Evolutionary conservation across 2,113 vertebrate species (phyloP).

Genomic region (Eclectus roratus): DNA sequence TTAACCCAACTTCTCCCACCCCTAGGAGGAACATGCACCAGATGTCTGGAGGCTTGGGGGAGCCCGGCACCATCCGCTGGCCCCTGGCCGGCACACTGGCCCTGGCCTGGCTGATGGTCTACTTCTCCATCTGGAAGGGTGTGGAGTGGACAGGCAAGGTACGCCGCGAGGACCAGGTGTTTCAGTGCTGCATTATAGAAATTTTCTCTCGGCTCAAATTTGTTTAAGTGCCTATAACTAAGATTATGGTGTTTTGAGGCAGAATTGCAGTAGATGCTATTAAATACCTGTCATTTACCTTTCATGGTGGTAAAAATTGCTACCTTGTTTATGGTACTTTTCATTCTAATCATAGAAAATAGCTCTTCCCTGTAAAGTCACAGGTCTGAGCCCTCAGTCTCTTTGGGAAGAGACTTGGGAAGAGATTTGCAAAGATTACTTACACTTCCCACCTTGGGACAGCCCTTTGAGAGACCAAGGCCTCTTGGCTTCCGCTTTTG

Average conservation of each 20-base stretch:
- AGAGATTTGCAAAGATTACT: not conserved
- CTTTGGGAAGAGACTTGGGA: not conserved
- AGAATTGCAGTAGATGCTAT: not conserved
- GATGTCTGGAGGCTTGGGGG: slow-evolving; percentile 81
- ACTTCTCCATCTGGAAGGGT: slow-evolving; percentile 95
- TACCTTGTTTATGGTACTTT: not conserved
- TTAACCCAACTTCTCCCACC: not conserved
- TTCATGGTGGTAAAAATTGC: not conserved
- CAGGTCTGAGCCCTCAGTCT: accelerated
- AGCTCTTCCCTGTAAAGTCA: not conserved
- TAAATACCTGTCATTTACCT: slow-evolving; percentile 1
- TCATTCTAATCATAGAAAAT: not conserved
- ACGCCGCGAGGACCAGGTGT: accelerated
- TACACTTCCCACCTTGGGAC: not conserved
- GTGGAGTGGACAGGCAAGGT: slow-evolving; percentile 95
- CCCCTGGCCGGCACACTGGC: slow-evolving; percentile 86
- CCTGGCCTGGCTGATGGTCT: slow-evolving; percentile 89
- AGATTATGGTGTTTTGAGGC: not conserved
- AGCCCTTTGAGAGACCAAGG: not conserved
- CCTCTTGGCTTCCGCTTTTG: not conserved
- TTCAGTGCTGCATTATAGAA: not conserved
- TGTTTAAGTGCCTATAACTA: not conserved
- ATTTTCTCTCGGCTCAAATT: not conserved
- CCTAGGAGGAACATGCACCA: slow-evolving; percentile 90
- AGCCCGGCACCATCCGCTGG: slow-evolving; percentile 84